phyloP scores from a whole-genome alignment of 2,888 invertebrate genomes.

The Cryptus armator region DNA sequence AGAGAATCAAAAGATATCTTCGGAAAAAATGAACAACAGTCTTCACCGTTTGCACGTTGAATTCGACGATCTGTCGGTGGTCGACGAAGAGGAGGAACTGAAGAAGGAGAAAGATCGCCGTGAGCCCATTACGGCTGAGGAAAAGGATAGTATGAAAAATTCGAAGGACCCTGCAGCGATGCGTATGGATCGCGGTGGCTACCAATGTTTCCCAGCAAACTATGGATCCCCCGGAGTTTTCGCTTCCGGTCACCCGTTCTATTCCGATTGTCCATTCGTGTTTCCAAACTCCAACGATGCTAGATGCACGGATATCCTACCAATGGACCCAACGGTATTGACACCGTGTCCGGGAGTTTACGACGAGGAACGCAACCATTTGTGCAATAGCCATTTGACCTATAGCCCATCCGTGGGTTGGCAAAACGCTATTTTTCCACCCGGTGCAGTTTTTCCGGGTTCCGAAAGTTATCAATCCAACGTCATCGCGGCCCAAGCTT shows the following conservation, averaged over 20 bases:
- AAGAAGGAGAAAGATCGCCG: conserved; percentile 78
- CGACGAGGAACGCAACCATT: conserved; percentile 36
- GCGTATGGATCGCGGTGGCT: conserved; percentile 28
- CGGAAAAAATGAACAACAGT: conserved; percentile 84
- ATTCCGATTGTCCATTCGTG: conserved; percentile 78
- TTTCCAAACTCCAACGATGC: conserved; percentile 74
- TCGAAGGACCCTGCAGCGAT: conserved; percentile 50
- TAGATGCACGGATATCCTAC: conserved; percentile 60
- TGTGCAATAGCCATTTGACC: conserved; percentile 53
- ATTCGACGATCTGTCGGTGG: conserved; percentile 92
- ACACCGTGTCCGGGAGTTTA: conserved; percentile 74
- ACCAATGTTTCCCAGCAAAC: conserved; percentile 38
- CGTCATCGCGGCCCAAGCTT: not conserved
- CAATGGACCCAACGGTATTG: conserved; percentile 66
- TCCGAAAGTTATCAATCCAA: conserved; percentile 9
- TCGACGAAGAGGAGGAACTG: conserved; percentile 89
- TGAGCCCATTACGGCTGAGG: conserved; percentile 7
- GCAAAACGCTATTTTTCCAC: conserved; percentile 69
- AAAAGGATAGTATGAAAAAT: conserved; percentile 45
- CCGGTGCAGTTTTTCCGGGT: conserved; percentile 17
- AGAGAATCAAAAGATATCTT: conserved; percentile 85
- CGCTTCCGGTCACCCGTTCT: conserved; percentile 74
- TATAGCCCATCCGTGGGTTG: conserved; percentile 73
- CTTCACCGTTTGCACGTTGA: conserved; percentile 81
- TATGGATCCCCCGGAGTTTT: conserved; percentile 57